Evolutionary conservation across 1,140 invertebrate species (phyloP).

Genomic region (Lethrus apterus): DNA sequence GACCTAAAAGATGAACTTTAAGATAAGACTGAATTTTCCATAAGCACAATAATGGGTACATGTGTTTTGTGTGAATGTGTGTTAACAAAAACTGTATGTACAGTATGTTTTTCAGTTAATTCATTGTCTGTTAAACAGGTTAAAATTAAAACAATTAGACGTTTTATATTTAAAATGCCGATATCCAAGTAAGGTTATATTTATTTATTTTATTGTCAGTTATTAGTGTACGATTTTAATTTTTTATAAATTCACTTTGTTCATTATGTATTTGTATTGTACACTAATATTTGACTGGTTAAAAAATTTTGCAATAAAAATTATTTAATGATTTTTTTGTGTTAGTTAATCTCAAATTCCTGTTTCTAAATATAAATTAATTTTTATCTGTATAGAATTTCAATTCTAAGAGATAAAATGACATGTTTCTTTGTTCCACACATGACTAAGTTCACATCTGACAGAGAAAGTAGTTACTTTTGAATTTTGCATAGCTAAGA

Average conservation of each 20-base stretch:
- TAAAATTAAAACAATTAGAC: constrained; percentile 14
- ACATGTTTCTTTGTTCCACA: constrained; percentile 3
- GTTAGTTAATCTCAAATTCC: no score
- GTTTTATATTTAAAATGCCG: constrained; percentile 13
- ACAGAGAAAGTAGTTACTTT: no score
- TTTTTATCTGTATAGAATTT: no score
- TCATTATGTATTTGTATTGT: constrained; percentile 20
- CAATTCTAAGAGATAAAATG: constrained; percentile 1
- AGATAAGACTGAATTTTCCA: constrained; percentile 35
- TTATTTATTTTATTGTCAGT: constrained; percentile 24
- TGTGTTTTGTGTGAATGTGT: constrained; percentile 19
- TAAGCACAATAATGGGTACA: constrained; percentile 10
- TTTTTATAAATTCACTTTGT: constrained; percentile 14
- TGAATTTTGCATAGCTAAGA: no score
- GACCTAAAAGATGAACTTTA: constrained; percentile 85
- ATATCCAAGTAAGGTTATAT: constrained; percentile 11
- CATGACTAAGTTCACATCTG: no score
- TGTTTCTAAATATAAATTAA: no score
- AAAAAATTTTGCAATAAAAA: constrained; percentile 30
- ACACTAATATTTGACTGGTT: constrained; percentile 29
- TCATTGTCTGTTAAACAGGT: no score
- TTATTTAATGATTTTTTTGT: no score
- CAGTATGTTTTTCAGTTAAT: constrained; percentile 12
- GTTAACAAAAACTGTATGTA: constrained; percentile 14
- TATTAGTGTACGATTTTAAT: constrained; percentile 25